Evolutionary conservation across 2,113 vertebrate genomes (phyloP).

Genomic region (Myanophis thanlyinensis): DNA sequence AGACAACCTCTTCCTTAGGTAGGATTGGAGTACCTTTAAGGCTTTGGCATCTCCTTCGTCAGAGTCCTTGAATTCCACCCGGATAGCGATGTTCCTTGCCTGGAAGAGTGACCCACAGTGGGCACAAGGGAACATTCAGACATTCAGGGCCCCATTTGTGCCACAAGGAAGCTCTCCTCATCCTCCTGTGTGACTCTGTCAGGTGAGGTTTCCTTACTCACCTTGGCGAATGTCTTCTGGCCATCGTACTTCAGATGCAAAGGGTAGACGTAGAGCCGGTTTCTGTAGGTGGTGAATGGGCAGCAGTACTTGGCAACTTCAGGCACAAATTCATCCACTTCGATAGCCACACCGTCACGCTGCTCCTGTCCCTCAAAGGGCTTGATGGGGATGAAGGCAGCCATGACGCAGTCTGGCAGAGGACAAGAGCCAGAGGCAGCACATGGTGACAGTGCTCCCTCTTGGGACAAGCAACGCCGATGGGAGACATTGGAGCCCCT

Average conservation of each 20-base stretch:
- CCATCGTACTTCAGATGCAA: conserved; percentile 94
- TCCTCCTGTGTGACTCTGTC: neutral
- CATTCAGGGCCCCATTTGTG: neutral
- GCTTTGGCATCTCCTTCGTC: conserved; percentile 83
- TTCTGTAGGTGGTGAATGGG: conserved; percentile 92
- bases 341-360: conserved; percentile 79
- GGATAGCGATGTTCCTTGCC: conserved; percentile 94
- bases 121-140: neutral
- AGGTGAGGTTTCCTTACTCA: conserved; percentile 45
- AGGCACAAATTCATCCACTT: conserved; percentile 92
- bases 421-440: neutral
- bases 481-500: neutral
- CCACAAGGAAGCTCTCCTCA: neutral
- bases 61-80: conserved; percentile 90
- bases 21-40: conserved; percentile 76
- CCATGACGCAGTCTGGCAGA: conserved; percentile 85
- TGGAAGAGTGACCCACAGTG: conserved; percentile 48
- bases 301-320: conserved; percentile 90
- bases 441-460: neutral
- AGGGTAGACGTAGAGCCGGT: conserved; percentile 92
- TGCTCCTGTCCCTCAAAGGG: conserved; percentile 80
- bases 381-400: conserved; percentile 89
- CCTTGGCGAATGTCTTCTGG: conserved; percentile 98
- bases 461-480: neutral
- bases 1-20: neutral